These are phyloP conservation scores for Lasiurus borealis DNA, from an alignment of 2,113 vertebrate species.

Conservation along the genomic window DNA sequence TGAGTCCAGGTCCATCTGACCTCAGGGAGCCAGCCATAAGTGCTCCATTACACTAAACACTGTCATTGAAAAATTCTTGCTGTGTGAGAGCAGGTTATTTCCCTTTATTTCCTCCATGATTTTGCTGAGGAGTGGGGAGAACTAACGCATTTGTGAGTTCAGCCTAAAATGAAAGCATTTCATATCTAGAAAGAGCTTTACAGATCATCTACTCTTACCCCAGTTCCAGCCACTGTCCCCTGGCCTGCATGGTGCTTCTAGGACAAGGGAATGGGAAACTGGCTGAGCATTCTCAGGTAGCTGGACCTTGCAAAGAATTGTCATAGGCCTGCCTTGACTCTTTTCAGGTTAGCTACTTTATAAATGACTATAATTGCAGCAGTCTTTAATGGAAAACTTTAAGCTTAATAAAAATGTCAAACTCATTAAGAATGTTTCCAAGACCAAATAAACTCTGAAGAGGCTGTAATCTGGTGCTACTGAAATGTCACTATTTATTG, in stretches of 20 bases:
- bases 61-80: neutral
- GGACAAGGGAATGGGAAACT: neutral
- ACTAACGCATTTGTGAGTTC: neutral
- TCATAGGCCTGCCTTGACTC: constrained; percentile 10
- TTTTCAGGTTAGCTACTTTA: constrained; percentile 61
- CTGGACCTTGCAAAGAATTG: neutral
- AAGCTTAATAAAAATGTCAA: constrained; percentile 80
- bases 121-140: neutral
- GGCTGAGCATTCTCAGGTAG: neutral
- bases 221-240: neutral
- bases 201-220: neutral
- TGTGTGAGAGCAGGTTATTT: neutral
- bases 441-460: constrained; percentile 78
- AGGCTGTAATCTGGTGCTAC: constrained; percentile 59
- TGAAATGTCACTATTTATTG: constrained; percentile 77
- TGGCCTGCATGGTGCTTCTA: neutral
- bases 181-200: neutral
- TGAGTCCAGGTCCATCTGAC: neutral
- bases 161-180: neutral
- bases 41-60: neutral
- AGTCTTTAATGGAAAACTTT: constrained; percentile 68
- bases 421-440: constrained; percentile 74
- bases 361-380: constrained; percentile 53
- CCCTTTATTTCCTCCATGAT: neutral
- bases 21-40: neutral